Evolutionary conservation across 2,888 invertebrate species (phyloP), one percentile per base, ranked within the genome.

Genomic region (Lissocephala sabroskyi): DNA sequence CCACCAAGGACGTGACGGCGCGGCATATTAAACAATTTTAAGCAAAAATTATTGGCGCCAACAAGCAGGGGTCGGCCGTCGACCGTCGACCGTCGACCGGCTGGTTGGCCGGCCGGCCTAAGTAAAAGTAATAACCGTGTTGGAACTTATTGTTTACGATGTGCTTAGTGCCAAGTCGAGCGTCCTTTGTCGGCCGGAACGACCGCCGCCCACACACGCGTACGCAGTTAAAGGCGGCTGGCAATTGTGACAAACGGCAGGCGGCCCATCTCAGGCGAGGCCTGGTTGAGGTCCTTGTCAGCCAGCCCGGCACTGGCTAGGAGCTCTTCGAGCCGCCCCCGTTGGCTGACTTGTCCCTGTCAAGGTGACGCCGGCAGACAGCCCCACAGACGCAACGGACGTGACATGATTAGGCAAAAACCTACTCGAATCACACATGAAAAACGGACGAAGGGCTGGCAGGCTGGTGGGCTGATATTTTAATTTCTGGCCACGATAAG

Each of bases 81-180:
- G n/a, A n/a, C n/a, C n/a, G n/a, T 64, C 63, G 58, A 56, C 59
- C 64, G 59, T 62, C 41, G 39, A 47, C 45, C 29, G 49, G 29
- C 7, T 18, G 19, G 23, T 1, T 14, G 29, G 14, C 2, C 4
- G 7, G 23, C 29, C 13, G 14, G 29, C 7, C n/a, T 29, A 47
- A 47, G 18, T 47, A 47, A 61, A 61, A 49, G 53, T 57, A 61
- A 59, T 59, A 60, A 57, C 45, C 48, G 44, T 53, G 47, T 50
- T 42, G 62, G 59, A 75, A 77, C 65, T 78, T 74, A 74, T 74
- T 71, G 78, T 74, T 74, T 74, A 74, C 73, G 76, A 78, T 57
- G 73, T 78, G 79, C 74, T 78, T 78, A 73, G 74, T 71, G 73
- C 63, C 65, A 67, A 77, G 33, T 67, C 76, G n/a, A 23, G 3